Conservation (phyloP, 2,888 invertebrate species). For the Micropterix aruncella region DNA sequence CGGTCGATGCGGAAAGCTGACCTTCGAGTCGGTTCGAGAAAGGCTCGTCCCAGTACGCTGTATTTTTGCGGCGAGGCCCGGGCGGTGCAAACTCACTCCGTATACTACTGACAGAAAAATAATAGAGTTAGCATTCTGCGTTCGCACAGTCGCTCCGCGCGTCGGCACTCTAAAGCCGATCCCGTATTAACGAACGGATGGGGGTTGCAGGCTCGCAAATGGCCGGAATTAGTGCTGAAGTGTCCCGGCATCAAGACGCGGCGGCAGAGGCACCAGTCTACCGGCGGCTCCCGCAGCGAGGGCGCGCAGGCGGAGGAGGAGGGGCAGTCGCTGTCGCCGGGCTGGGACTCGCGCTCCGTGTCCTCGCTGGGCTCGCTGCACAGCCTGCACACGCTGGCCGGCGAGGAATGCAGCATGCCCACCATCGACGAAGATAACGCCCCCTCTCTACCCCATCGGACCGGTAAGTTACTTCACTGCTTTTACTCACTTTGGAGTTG, state of each 20-base stretch:
- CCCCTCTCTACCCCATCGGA: not conserved
- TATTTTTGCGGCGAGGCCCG: too few species aligned
- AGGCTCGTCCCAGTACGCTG: too few species aligned
- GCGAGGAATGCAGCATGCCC: conserved; percentile 21
- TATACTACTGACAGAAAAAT: too few species aligned
- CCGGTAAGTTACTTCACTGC: too few species aligned
- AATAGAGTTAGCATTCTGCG: too few species aligned
- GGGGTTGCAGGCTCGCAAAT: conserved; percentile 60
- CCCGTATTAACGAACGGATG: too few species aligned
- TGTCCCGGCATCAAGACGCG: conserved; percentile 78
- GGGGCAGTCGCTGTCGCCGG: conserved; percentile 16
- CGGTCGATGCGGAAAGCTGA: too few species aligned
- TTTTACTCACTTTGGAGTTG: too few species aligned
- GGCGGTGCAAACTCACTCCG: conserved; percentile 3
- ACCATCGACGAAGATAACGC: conserved; percentile 24
- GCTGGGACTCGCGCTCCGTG: conserved; percentile 22
- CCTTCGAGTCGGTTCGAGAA: too few species aligned
- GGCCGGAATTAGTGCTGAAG: conserved; percentile 76
- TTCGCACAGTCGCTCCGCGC: too few species aligned
- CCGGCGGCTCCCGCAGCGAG: not conserved
- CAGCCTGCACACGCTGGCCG: conserved; percentile 16
- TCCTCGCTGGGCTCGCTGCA: conserved; percentile 21
- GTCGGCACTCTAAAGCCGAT: too few species aligned
- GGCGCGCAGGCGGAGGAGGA: not conserved
- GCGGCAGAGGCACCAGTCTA: conserved; percentile 18